phyloP scores from a whole-genome alignment of 2,888 invertebrate species.

The Lycocerus yunnanus region DNA sequence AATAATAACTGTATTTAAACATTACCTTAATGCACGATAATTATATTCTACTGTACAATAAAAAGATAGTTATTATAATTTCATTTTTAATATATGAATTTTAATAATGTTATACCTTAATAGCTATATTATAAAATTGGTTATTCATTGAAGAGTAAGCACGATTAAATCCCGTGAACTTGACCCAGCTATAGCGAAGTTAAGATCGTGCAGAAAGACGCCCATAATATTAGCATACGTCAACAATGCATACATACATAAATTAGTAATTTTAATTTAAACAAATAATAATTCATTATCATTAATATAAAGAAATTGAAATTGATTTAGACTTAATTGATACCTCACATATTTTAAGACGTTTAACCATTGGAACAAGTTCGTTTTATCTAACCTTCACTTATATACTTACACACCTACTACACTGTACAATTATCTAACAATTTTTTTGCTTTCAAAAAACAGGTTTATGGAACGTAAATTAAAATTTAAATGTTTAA shows the following conservation, averaged over 20 bases:
- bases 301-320: constrained; percentile 8
- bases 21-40: constrained; percentile 33
- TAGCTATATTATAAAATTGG: constrained; percentile 32
- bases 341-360: background rate
- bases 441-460: background rate
- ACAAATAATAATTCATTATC: constrained; percentile 21
- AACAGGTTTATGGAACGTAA: background rate
- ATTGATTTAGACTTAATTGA: background rate
- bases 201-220: constrained; percentile 23
- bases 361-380: background rate
- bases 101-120: constrained; percentile 28
- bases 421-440: background rate
- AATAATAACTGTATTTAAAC: constrained; percentile 24
- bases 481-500: background rate
- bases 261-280: constrained; percentile 36
- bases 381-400: constrained; percentile 1
- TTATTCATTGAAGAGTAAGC: constrained; percentile 35
- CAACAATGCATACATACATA: constrained; percentile 37
- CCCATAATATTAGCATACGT: constrained; percentile 32
- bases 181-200: constrained; percentile 25
- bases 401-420: background rate
- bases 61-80: constrained; percentile 24
- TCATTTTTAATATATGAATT: constrained; percentile 20
- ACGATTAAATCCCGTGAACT: constrained; percentile 28
- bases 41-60: constrained; percentile 28